Evolutionary conservation across 2,888 invertebrate genomes (phyloP).

Genomic region (Syrphus vitripennis): DNA sequence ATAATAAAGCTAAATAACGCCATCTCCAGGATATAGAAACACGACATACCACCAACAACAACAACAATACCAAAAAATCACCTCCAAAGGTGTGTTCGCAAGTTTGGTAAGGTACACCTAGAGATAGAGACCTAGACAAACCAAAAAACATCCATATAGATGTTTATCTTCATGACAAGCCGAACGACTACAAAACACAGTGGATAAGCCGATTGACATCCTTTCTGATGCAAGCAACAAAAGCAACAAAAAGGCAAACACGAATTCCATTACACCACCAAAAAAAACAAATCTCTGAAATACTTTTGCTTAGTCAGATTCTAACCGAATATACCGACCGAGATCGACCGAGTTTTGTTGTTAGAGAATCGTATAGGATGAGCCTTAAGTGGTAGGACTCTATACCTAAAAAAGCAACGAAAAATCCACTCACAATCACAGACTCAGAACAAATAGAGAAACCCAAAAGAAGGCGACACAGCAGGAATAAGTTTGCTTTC

Average conservation of each 20-base stretch:
- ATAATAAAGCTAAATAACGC: background rate
- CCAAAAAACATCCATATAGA: slow-evolving; percentile 17
- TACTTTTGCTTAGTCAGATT: background rate
- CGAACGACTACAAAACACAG: background rate
- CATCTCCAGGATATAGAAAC: background rate
- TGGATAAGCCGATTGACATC: slow-evolving; percentile 44
- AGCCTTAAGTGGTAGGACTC: slow-evolving; percentile 18
- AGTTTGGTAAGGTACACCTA: background rate
- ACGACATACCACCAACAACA: background rate
- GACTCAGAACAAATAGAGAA: background rate
- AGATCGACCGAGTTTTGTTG: background rate
- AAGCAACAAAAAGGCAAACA: background rate
- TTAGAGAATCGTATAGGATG: slow-evolving; percentile 15
- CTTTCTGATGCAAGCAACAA: background rate
- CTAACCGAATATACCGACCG: background rate
- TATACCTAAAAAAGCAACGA: background rate
- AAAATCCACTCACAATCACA: background rate
- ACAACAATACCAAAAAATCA: background rate
- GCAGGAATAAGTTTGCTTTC: slow-evolving; percentile 26
- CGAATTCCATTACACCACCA: slow-evolving; percentile 24
- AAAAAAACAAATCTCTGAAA: background rate
- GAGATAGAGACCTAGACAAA: too few relatives aligned
- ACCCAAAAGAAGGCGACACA: slow-evolving; percentile 12
- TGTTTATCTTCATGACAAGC: slow-evolving; percentile 7
- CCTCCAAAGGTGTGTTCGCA: slow-evolving; percentile 21